A percentile compares a stretch with the other conserved stretches of the same genome.
Conservation (phyloP, 1,140 invertebrate species). For the Scaptodrosophila lebanonensis region DNA sequence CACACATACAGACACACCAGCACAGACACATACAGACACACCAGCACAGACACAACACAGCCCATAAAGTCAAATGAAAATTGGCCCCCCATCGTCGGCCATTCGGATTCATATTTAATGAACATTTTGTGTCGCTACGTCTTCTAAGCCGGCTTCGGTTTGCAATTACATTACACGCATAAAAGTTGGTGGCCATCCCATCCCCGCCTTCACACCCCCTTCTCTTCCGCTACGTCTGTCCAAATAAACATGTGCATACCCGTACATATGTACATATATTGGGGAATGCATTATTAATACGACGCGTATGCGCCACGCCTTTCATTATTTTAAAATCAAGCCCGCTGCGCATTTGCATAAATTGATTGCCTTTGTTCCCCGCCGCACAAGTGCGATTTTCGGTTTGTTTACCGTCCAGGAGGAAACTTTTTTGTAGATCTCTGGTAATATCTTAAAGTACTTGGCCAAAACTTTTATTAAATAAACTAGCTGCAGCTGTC, state of each 20-base stretch:
- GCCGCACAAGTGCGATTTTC: neutral
- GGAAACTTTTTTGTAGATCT: no score
- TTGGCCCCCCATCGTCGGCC: conserved; percentile 18
- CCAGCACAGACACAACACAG: no score
- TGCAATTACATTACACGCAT: conserved; percentile 60
- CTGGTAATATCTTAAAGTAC: conserved; percentile 46
- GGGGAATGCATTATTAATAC: conserved; percentile 59
- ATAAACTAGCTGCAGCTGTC: conserved; percentile 37
- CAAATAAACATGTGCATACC: neutral
- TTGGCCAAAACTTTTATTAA: conserved; percentile 51
- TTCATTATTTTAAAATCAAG: conserved; percentile 66
- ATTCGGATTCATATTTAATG: conserved; percentile 72
- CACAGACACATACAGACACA: no score
- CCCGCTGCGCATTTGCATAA: conserved; percentile 55
- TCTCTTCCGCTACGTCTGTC: conserved; percentile 24
- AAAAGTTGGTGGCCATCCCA: no score
- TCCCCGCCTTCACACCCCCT: conserved; percentile 19
- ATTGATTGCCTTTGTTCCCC: conserved; percentile 50
- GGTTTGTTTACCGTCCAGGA: conserved; percentile 27
- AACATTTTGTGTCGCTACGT: conserved; percentile 40
- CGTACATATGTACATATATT: neutral
- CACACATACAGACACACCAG: no score
- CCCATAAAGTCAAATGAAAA: no score
- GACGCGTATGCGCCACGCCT: conserved; percentile 29
- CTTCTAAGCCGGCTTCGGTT: conserved; percentile 43